Base-by-base conservation (phyloP, 2,113 vertebrate species). In the Setophaga kirtlandii region DNA sequence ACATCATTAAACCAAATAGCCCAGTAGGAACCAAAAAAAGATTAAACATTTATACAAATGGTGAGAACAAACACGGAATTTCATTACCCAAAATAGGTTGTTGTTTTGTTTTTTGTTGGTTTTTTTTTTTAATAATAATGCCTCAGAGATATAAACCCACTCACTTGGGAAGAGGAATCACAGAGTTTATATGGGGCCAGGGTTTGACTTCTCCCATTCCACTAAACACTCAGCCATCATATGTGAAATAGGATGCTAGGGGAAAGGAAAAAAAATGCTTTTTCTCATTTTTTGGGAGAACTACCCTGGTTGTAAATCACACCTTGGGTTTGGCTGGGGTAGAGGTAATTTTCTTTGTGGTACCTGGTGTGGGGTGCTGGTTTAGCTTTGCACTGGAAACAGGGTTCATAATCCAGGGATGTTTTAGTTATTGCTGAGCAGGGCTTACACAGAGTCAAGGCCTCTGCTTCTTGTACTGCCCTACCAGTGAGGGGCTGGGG, bases 261-360 rank as follows among this genome's bases (percentile, higher is more conserved):
- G 2, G 31, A 1, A 1, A 22, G 13, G 16, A 42, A 15, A 4
- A 10, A 35, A 33, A 17, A 5, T n/a, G 2, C 1, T 52, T 75
- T 60, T 81, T 15, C 60, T 64, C 23, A 1, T 68, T 87, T 53
- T 68, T 24, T 27, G 30, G 23, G 15, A 74, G 17, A 93, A 52
- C 12, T 33, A 33, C 11, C 10, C n/a, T 9, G 28, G 37, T 55
- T 55, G 11, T 33, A 76, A 86, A 47, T 41, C 50, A 31, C 23
- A 83, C 12, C 59, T 39, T 13, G 50, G 23, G 6, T 85, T 73
- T 67, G 46, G 30, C 52, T 31, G 21, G 6, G 11, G 39, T 15
- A 53, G 42, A 73, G 53, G 23, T 53, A 27, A 47, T 47, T 60
- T 73, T 60, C 74, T 59, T 59, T 0, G 0, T 16, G 41, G 60